A percentile compares a stretch with the other conserved stretches of the same genome.
phyloP scores from a whole-genome alignment of 2,888 invertebrate species.

The Patella pellucida region DNA sequence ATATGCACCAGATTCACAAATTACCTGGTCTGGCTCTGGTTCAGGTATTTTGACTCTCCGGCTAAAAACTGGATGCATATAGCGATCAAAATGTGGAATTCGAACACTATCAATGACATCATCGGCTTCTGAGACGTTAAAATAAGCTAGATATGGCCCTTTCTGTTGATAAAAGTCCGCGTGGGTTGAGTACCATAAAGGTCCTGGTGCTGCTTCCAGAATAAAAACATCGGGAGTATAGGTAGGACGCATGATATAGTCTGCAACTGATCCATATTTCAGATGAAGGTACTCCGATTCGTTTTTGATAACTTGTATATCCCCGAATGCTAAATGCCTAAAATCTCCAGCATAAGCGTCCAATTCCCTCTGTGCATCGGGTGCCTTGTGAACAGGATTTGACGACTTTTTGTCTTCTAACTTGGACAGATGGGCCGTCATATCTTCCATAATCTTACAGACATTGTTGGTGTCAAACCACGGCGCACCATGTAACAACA shows the following conservation, averaged over 20 bases:
- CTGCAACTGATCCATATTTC: conserved; percentile 36
- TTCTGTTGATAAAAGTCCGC: conserved; percentile 31
- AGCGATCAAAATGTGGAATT: conserved; percentile 39
- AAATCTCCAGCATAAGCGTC: conserved; percentile 33
- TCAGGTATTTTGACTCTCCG: conserved; percentile 78
- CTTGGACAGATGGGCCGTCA: conserved; percentile 21
- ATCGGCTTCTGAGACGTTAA: conserved; percentile 27
- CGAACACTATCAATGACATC: conserved; percentile 28
- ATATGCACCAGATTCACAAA: conserved; percentile 85
- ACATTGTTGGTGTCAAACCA: conserved; percentile 24
- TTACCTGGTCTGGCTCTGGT: conserved; percentile 85
- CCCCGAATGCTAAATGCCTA: conserved; percentile 37
- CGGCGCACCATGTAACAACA: conserved; percentile 25
- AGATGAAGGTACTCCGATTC: conserved; percentile 23
- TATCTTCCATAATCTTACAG: conserved; percentile 26
- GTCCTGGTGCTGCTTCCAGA: conserved; percentile 24
- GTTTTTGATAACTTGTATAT: conserved; percentile 31
- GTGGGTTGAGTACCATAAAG: conserved; percentile 39
- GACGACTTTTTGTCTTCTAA: conserved; percentile 3
- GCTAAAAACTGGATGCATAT: conserved; percentile 35
- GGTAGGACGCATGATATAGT: conserved; percentile 31
- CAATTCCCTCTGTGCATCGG: conserved; percentile 15
- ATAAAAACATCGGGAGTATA: conserved; percentile 35
- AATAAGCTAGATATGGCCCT: conserved; percentile 28
- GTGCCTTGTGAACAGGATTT: conserved; percentile 1